phyloP scores from a whole-genome alignment of 2,888 invertebrate species.

The Cephus rjabovi region DNA sequence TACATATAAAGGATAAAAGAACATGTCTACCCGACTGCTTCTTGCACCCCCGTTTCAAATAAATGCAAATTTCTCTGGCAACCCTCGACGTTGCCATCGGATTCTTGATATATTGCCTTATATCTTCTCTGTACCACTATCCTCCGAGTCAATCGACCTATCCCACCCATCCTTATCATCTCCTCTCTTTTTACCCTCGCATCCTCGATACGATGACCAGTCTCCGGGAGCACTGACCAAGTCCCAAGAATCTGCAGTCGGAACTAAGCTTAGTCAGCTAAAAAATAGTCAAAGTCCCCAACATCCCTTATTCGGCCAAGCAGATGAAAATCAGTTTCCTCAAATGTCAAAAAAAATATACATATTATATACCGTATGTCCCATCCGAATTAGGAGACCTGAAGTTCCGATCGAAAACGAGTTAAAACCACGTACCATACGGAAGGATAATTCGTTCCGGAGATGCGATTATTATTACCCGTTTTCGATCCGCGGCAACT shows the following conservation, averaged over 20 bases:
- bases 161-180: neutral
- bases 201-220: neutral
- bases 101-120: constrained; percentile 32
- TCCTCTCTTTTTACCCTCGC: neutral
- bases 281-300: neutral
- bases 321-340: neutral
- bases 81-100: constrained; percentile 24
- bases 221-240: neutral
- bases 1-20: neutral
- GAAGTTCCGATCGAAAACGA: too few relatives aligned
- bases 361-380: neutral
- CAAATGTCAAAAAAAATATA: neutral
- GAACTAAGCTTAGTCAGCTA: neutral
- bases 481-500: too few relatives aligned
- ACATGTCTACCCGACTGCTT: neutral
- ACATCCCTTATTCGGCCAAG: neutral
- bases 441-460: too few relatives aligned
- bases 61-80: constrained; percentile 39
- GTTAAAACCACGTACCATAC: too few relatives aligned
- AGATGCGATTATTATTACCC: too few relatives aligned
- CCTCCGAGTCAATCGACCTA: constrained; percentile 15
- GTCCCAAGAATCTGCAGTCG: neutral
- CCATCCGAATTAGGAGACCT: too few relatives aligned
- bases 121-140: constrained; percentile 13
- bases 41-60: constrained; percentile 24